Evolutionary conservation across 2,888 invertebrate genomes (phyloP), one percentile per base, ranked within the genome.

Genomic region (Phaedon cochleariae): DNA sequence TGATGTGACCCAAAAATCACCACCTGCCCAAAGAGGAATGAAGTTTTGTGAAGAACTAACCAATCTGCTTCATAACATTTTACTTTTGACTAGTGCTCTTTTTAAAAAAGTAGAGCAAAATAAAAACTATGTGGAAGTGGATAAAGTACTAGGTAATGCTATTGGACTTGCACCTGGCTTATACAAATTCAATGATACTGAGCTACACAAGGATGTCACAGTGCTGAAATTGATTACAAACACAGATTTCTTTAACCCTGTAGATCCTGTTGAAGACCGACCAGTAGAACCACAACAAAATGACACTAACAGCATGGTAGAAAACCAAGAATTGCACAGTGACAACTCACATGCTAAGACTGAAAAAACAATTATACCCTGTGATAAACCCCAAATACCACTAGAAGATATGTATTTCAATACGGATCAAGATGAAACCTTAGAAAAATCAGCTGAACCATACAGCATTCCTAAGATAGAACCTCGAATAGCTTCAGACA

Each of bases 41-140:
- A 79, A 79, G 65, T 82, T 83, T 67, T 81, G 82, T 59, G 78
- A 80, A 53, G 82, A 83, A 69, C 64, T 83, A 21, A 77, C 78
- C 10, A 79, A 78, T 67, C 70, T 83, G 22, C 65, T 83, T 46
- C 76, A 81, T 53, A 81, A 81, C 62, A 76, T 81, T 7, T 71
- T 79, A 57, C 68, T 77, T 21, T 63, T 82, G 15, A 80, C 80
- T n/a, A 80, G 79, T 46, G 76, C 78, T 55, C 71, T 83, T 12
- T 80, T 83, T 65, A 81, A 81, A 70, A 73, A 74, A 22, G 67
- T 73, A 3, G 77, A 77, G 29, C 72, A 73, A 18, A 70, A 74
- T 22, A 74, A 73, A 59, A 77, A 74, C 46, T 70, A 73, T 60
- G 82, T 80, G 41, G 74, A 78, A 65, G 74, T 83, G 3, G 81